Conservation (phyloP, 30 jellyfish, hydroid and myxozoan species). For the Aurelia coerulea region DNA sequence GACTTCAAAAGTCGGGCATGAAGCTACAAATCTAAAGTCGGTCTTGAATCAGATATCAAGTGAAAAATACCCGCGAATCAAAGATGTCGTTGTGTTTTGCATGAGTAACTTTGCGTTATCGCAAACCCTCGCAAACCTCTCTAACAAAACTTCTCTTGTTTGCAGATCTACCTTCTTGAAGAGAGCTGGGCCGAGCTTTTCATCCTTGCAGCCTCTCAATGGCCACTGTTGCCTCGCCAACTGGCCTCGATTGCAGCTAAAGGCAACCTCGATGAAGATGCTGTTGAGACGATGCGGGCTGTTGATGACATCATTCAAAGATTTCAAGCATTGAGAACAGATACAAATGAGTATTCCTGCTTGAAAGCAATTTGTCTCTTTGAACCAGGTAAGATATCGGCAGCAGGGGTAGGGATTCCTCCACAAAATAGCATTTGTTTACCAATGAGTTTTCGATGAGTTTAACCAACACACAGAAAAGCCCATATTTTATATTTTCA, state of each 20-base stretch:
- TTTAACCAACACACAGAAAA: too few species aligned
- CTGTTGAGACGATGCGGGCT: conserved; percentile 49
- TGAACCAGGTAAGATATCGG: conserved; percentile 70
- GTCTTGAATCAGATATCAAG: too few species aligned
- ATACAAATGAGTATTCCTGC: conserved; percentile 62
- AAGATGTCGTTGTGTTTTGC: too few species aligned
- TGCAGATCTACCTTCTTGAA: conserved; percentile 71
- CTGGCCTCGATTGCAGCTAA: conserved; percentile 38
- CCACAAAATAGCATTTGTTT: too few species aligned
- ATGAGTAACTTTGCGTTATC: too few species aligned
- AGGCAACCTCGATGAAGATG: conserved; percentile 34
- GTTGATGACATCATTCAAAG: conserved; percentile 56
- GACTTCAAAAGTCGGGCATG: too few species aligned
- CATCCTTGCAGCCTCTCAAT: conserved; percentile 78
- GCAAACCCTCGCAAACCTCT: too few species aligned
- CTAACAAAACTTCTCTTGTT: not conserved
- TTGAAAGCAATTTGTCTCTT: conserved; percentile 67
- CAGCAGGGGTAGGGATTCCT: too few species aligned
- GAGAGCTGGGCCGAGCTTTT: conserved; percentile 81
- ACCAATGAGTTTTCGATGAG: too few species aligned
- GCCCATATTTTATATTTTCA: too few species aligned
- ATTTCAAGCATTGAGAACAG: conserved; percentile 54
- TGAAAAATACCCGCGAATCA: too few species aligned
- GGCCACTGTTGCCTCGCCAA: conserved; percentile 63
- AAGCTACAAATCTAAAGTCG: too few species aligned